A percentile compares a stretch with the other conserved stretches of the same genome.
phyloP scores from a whole-genome alignment of 2,797 vertebrate species.

The Danio kyathit region DNA sequence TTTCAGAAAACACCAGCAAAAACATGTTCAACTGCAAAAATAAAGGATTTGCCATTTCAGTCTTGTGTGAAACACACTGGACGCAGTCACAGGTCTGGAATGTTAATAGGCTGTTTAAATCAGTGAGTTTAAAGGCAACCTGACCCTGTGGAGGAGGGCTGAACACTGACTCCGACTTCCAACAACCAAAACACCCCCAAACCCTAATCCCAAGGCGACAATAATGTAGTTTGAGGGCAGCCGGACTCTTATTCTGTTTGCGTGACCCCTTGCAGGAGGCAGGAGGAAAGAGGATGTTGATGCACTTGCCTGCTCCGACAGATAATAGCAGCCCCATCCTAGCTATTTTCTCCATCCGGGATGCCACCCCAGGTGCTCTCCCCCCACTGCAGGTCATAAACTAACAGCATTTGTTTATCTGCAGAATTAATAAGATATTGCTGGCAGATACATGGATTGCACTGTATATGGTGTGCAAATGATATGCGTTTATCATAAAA shows the following conservation, averaged over 20 bases:
- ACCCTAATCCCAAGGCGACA: slow-evolving; percentile 59
- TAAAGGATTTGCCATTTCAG: neutral
- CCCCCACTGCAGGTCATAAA: neutral
- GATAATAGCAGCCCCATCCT: slow-evolving; percentile 73
- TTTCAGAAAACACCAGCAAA: slow-evolving; percentile 6
- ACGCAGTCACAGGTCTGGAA: slow-evolving; percentile 54
- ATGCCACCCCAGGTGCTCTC: slow-evolving; percentile 50
- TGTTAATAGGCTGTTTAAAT: slow-evolving; percentile 56
- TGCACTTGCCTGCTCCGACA: slow-evolving; percentile 72
- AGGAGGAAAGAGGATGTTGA: slow-evolving; percentile 80
- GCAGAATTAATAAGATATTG: neutral
- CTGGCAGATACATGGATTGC: neutral
- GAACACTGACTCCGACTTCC: slow-evolving; percentile 52
- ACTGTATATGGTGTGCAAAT: neutral
- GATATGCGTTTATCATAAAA: neutral
- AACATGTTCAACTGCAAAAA: slow-evolving; percentile 11
- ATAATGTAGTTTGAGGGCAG: slow-evolving; percentile 66
- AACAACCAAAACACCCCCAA: slow-evolving; percentile 65
- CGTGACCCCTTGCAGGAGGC: slow-evolving; percentile 77
- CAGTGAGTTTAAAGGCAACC: slow-evolving; percentile 44
- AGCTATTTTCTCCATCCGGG: slow-evolving; percentile 54
- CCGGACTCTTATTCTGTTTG: slow-evolving; percentile 76
- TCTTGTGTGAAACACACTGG: slow-evolving; percentile 31
- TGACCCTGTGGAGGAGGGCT: slow-evolving; percentile 44
- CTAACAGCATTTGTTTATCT: neutral